Conservation (phyloP, 2,797 vertebrate species). For the Tokudaia tokunoshimensis region DNA sequence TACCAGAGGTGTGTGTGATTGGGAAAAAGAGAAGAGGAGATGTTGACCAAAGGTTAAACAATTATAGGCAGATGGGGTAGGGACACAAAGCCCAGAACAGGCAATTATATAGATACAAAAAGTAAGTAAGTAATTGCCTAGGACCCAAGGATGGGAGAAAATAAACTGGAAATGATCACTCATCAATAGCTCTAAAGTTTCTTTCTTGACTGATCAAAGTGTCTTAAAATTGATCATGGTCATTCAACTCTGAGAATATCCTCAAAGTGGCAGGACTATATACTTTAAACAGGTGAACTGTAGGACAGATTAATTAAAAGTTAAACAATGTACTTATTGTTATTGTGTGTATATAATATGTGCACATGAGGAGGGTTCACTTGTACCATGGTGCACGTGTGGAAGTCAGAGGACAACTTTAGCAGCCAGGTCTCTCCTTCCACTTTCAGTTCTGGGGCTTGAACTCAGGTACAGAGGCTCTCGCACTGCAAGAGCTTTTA, state of each 20-base stretch:
- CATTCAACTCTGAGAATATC: neutral
- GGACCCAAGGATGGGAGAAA: too few species aligned
- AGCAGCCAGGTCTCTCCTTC: neutral
- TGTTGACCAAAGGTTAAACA: neutral
- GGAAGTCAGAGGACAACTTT: neutral
- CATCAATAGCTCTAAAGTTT: neutral
- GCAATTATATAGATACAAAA: neutral
- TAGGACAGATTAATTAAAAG: too few species aligned
- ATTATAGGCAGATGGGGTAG: neutral
- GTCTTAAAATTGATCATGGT: neutral
- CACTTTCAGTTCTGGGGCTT: neutral
- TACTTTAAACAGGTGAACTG: neutral
- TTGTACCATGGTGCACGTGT: too few species aligned
- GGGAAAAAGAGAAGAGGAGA: neutral
- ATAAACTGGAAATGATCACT: neutral
- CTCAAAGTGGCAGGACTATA: neutral
- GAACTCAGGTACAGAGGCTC: too few species aligned
- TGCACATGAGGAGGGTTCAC: neutral
- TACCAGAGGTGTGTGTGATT: neutral
- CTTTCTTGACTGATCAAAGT: neutral
- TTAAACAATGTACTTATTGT: neutral
- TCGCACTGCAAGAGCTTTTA: neutral
- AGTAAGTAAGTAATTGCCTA: neutral
- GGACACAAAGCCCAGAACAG: neutral
- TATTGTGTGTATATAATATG: neutral